Evolutionary conservation across 1,140 invertebrate genomes (phyloP), one percentile per base, ranked within the genome.

Genomic region (Drosophila subobscura): DNA sequence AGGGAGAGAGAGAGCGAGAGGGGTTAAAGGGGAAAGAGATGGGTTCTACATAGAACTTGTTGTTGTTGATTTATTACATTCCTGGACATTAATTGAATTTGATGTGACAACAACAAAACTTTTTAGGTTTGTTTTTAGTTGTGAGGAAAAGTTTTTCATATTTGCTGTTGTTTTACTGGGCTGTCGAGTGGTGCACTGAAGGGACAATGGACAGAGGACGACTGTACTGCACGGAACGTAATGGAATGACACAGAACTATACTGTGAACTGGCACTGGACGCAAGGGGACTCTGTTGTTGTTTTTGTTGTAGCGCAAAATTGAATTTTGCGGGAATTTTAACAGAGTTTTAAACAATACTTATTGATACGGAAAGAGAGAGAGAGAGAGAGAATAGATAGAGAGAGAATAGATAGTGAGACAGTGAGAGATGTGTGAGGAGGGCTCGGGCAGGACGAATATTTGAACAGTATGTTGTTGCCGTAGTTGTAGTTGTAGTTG

Each of bases 391-490:
- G 37, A 80, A 41, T 61, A 27, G 16, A 65, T 16, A 42, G 54
- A 60, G 29, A 78, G 61, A 73, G 50, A 74, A 64, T 52, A 70
- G 51, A 5, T 20, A 20, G 16, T 1, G 12, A 53, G 37, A 29
- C 61, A 61, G 58, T 74, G 67, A 66, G 49, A 76, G 53, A 81
- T 85, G 86, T 85, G 79, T 89, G 89, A 89, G 88, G 79, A 90
- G 89, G 89, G 88, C 78, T 90, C 89, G 84, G 88, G 84, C 84
- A 89, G 84, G 84, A 80, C 72, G 75, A 27, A 70, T 81, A 63
- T 67, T 88, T 59, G 63, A 79, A 70, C 41, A 81, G 77, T 88
- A 78, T 88, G 81, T 61, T 59, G 46, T 73, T 50, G 42, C 42
- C 53, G 40, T 29, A 53, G 41, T 47, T 64, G 40, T 29, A 53